These are phyloP conservation scores for Ecliptopera silaceata DNA, from an alignment of 2,888 invertebrate species.

Conservation along the genomic window DNA sequence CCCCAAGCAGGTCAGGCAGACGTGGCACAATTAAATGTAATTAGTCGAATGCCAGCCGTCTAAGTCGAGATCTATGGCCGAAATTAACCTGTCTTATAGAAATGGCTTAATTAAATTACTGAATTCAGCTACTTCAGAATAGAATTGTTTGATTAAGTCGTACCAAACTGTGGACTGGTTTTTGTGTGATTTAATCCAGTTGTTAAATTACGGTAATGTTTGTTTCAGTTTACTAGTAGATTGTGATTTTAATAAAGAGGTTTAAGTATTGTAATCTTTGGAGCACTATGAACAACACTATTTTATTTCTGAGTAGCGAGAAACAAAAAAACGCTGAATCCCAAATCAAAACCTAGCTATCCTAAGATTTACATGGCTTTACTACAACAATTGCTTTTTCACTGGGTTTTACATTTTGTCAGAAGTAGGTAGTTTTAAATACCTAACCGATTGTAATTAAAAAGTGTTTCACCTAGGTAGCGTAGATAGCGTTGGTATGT, in stretches of 20 bases:
- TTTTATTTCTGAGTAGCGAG: too few relatives aligned
- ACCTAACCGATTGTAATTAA: too few relatives aligned
- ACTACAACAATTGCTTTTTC: too few relatives aligned
- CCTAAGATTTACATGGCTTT: too few relatives aligned
- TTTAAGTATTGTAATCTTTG: too few relatives aligned
- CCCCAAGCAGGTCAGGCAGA: conserved; percentile 19
- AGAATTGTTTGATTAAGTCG: conserved; percentile 29
- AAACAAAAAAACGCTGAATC: too few relatives aligned
- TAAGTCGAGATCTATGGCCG: conserved; percentile 21
- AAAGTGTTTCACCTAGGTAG: not conserved
- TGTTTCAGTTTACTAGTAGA: too few relatives aligned
- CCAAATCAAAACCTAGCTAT: too few relatives aligned
- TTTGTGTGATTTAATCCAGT: not conserved
- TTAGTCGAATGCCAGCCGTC: conserved; percentile 33
- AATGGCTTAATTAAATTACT: conserved; percentile 34
- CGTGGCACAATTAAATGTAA: conserved; percentile 36
- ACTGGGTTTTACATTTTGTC: too few relatives aligned
- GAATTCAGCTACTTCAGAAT: conserved; percentile 26
- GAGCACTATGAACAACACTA: too few relatives aligned
- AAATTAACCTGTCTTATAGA: conserved; percentile 37
- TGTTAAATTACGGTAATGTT: not conserved
- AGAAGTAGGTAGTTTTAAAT: too few relatives aligned
- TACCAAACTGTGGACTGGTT: not conserved
- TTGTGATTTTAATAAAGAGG: too few relatives aligned
- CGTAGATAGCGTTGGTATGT: conserved; percentile 11